Base-by-base conservation (phyloP, 2,113 vertebrate genomes). In the Sinocyclocheilus rhinocerous region DNA sequence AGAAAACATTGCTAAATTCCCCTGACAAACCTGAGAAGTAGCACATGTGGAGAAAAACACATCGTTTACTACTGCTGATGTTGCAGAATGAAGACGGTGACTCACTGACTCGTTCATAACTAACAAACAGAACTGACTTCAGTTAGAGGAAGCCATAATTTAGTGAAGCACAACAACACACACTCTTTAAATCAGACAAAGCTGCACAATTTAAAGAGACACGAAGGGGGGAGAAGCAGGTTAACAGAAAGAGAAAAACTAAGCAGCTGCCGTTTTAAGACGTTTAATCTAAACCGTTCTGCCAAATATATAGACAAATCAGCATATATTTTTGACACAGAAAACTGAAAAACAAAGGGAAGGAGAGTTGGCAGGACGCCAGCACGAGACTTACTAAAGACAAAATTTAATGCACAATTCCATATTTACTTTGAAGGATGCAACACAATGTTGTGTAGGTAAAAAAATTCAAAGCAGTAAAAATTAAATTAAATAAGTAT, bases 131-230 rank as follows among this genome's bases (percentile, higher is more conserved):
- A 52, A 65, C 36, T 16, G 33, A 45, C 39, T n/a, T 61, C 6
- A 45, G 57, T 26, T 91, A 92, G 90, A 13, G 20, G 6, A 72
- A 39, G 18, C 91, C 92, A 92, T 94, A 92, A 94, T 92, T 95
- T 90, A 77, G 15, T 57, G 77, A 9, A 77, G 22, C 84, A 52
- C 9, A 76, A 65, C 6, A 63, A n/a, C 22, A 42, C 2, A 24
- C 16, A 39, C 1, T 39, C 22, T 65, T 79, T 61, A n/a, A 61
- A 80, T 10, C 11, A 78, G 29, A 39, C 13, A 18, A 20, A 29
- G 15, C 59, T 33, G 10, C 1, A 45, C 42, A 42, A 9, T 42
- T 42, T 18, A 57, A 9, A 77, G 55, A 61, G 11, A 55, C 12
- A 3, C 1, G 10, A 18, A 22, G 13, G n/a, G 22, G 10, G 20